Evolutionary conservation across 1,140 invertebrate species (phyloP), one percentile per base, ranked within the genome.

Genomic region (Neodiprion lecontei): DNA sequence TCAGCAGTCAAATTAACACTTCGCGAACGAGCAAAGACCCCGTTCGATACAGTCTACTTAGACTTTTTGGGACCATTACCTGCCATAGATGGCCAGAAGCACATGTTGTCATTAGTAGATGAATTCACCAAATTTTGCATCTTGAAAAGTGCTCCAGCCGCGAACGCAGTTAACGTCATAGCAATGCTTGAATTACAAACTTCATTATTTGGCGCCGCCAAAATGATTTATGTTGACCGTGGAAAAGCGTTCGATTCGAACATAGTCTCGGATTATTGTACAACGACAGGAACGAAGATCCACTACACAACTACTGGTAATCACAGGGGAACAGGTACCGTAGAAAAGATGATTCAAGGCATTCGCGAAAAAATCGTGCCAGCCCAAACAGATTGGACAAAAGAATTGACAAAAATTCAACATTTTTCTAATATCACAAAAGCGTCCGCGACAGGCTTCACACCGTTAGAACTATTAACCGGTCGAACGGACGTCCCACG

Each of bases 61-160:
- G 74, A 89, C 83, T 75, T 90, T 83, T 72, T 89, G 76, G 79
- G 82, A 1, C 81, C 80, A 0, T 81, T 85, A 69, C 23, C 69
- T 81, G 3, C 73, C 71, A 1, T 79, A 76, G 8, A 61, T 72
- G n/a, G 61, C 49, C 0, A 61, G 75, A 0, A 78, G 81, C 17
- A 74, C 69, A 7, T 79, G 9, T 11, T 80, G 0, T 72, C 75
- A n/a, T 66, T 78, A 0, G 47, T 76, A 1, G 75, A 71, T 9
- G 72, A 7, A 0, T 76, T 74, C 9, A 74, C 68, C 0, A 72
- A 75, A 21, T 69, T 14, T 53, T 61, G 53, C 53, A n/a, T 61
- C 4, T 9, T 61, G 5, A n/a, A 61, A 61, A 11, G 11, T 11
- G 53, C n/a, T 4, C 11, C 11, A 9, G 53, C 11, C 53, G n/a